Percentiles rank a stretch among this genome's conserved stretches.
Evolutionary conservation across 2,113 vertebrate species (phyloP).

Genomic region (Galbula dea): DNA sequence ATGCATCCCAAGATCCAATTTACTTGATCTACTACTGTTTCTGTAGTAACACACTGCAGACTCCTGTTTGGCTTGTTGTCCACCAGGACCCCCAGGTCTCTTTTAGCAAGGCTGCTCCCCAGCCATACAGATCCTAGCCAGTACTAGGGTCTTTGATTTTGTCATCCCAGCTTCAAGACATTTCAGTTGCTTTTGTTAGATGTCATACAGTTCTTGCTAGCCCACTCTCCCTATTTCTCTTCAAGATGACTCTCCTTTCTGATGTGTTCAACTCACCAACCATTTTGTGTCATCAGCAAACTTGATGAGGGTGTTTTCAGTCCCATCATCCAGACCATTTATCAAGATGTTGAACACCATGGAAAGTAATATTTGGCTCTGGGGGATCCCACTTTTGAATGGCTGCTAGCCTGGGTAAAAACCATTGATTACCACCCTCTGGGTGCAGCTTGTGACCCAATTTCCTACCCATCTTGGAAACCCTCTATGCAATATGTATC

Average conservation of each 20-base stretch:
- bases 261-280: accelerated
- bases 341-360: neutral
- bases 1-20: neutral
- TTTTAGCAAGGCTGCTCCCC: neutral
- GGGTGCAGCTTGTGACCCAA: neutral
- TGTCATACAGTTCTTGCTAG: neutral
- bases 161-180: neutral
- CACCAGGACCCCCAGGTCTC: too few relatives aligned
- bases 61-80: neutral
- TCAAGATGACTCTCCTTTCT: neutral
- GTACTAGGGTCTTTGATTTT: neutral
- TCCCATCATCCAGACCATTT: neutral
- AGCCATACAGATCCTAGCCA: neutral
- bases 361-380: too few relatives aligned
- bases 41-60: accelerated
- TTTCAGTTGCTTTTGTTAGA: neutral
- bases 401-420: neutral
- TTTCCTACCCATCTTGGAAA: neutral
- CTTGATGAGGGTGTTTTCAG: neutral
- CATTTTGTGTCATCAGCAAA: neutral
- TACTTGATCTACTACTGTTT: accelerated
- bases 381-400: neutral
- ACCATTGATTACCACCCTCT: neutral
- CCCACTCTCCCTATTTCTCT: neutral
- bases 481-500: neutral